phyloP scores from a whole-genome alignment of 1,140 invertebrate genomes.

The Papilio machaon region DNA sequence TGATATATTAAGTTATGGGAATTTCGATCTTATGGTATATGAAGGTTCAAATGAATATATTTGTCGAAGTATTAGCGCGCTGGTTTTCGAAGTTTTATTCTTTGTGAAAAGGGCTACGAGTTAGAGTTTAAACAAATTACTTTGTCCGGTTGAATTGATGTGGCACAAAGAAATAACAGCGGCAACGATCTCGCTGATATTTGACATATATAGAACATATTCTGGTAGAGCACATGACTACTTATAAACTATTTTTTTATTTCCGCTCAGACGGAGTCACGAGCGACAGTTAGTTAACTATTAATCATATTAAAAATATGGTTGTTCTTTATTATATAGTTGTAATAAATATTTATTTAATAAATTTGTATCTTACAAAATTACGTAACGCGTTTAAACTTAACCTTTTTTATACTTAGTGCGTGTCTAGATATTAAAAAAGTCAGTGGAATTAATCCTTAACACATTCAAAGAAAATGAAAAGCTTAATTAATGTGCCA shows the following conservation, averaged over 20 bases:
- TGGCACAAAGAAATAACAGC: neutral
- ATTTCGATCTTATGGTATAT: conserved; percentile 40
- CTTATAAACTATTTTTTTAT: too few species aligned
- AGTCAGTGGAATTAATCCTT: neutral
- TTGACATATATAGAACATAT: too few species aligned
- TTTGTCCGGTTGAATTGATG: conserved; percentile 35
- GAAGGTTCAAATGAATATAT: conserved; percentile 49
- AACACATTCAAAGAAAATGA: neutral
- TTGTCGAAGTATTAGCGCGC: conserved; percentile 49
- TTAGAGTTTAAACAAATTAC: conserved; percentile 42
- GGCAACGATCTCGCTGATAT: neutral
- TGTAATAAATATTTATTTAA: too few species aligned
- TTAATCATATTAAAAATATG: too few species aligned
- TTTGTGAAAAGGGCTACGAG: conserved; percentile 43
- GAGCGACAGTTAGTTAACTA: too few species aligned
- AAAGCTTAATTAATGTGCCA: neutral
- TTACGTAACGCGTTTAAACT: neutral
- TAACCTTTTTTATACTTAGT: neutral
- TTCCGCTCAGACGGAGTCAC: too few species aligned
- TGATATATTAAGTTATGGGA: neutral
- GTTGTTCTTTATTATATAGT: too few species aligned
- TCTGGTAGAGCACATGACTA: too few species aligned
- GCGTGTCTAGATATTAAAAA: neutral
- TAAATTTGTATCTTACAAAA: too few species aligned
- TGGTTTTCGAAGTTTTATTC: conserved; percentile 48